Evolutionary conservation across 2,888 invertebrate species (phyloP).

Genomic region (Calliphora vomitoria): DNA sequence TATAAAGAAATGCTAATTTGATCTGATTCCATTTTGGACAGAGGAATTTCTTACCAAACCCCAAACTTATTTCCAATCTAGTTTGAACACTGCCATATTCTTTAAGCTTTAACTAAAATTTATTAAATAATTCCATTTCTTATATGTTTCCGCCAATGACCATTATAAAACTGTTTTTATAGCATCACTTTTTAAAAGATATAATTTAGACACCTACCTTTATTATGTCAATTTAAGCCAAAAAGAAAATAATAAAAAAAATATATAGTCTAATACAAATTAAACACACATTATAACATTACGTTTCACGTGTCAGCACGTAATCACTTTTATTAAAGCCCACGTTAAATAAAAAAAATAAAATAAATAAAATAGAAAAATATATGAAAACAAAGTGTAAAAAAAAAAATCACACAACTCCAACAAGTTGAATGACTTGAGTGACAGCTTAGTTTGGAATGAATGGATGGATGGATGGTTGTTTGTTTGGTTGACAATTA

Average conservation of each 20-base stretch:
- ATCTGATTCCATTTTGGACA: no score
- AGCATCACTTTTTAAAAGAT: background rate
- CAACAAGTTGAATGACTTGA: slow-evolving; percentile 15
- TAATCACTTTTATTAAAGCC: slow-evolving; percentile 3
- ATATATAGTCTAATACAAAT: background rate
- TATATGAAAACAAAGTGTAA: background rate
- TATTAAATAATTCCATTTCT: no score
- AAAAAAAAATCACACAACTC: background rate
- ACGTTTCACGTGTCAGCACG: slow-evolving; percentile 8
- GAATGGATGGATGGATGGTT: background rate
- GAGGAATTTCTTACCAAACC: no score
- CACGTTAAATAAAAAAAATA: background rate
- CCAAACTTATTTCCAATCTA: no score
- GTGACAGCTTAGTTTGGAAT: slow-evolving; percentile 12
- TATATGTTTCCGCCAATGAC: background rate
- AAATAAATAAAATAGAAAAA: background rate
- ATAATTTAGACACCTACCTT: background rate
- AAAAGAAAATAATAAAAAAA: no score
- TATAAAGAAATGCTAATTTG: no score
- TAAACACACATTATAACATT: background rate
- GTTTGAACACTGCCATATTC: no score
- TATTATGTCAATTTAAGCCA: background rate
- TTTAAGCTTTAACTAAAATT: no score
- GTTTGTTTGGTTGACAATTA: background rate
- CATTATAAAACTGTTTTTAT: background rate